Evolutionary conservation across 2,888 invertebrate species (phyloP), one percentile per base, ranked within the genome.

Genomic region (Cylloceria caligata): DNA sequence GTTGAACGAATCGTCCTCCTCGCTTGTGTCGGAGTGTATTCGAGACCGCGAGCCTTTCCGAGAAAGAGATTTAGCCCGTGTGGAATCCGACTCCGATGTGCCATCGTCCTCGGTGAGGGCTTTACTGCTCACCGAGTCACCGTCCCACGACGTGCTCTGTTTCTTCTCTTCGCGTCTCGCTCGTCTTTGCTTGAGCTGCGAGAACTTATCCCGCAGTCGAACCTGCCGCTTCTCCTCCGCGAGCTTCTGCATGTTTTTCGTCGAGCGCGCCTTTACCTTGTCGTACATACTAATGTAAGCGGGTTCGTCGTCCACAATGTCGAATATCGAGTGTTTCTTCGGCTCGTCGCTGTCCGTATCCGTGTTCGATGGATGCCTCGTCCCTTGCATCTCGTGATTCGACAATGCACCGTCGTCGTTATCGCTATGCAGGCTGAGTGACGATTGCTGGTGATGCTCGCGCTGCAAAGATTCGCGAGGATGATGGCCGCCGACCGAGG

Each of bases 201-300:
- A 96, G 90, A 98, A 98, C 93, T 98, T 97, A 7, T 98, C 97
- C 92, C 98, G 97, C 19, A 93, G 64, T 36, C 92, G 86, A 90
- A 97, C 97, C 91, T 96, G 96, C 0, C 96, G 94, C 91, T 97
- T 97, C 93, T 97, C 97, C 92, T 98, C 97, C 90, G 97, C 97
- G 90, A 97, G 96, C 90, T 97, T 97, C 91, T 97, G 97, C 96
- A 97, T 97, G 92, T 98, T 98, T 93, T 98, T 98, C 88, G 97
- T 98, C 27, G 98, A 98, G 49, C 98, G 95, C 2, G 98, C 98
- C 93, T 98, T 98, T 0, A 98, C 98, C 93, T 99, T 99, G 91
- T 99, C 99, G 92, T 99, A 99, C 99, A 99, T 99, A 9, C 98
- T 98, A 81, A 98, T 97, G 91, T 98, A 98, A 9, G 96, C 96